A percentile compares a stretch with the other conserved stretches of the same genome.
Conservation (phyloP, 2,797 vertebrate species). For the Gymnocypris eckloni region DNA sequence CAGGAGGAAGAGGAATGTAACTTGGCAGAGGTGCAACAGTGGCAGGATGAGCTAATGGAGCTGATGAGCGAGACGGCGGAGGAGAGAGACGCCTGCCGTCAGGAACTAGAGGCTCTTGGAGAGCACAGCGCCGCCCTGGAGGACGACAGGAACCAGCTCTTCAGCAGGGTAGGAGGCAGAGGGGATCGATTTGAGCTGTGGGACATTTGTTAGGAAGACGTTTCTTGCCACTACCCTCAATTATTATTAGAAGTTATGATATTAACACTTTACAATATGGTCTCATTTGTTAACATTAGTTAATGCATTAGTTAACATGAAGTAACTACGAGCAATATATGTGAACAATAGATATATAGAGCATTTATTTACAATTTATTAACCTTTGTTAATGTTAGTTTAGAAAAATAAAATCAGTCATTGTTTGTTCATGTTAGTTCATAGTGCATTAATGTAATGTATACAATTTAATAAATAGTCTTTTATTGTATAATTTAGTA, state of each 20-base stretch:
- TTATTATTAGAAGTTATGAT: background rate
- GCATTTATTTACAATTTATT: background rate
- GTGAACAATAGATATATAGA: no score
- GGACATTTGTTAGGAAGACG: background rate
- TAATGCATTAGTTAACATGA: background rate
- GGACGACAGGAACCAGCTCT: conserved; percentile 37
- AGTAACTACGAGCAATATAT: background rate
- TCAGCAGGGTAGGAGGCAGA: conserved; percentile 48
- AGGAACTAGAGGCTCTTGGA: conserved; percentile 49
- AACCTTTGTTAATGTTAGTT: background rate
- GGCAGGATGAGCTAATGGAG: conserved; percentile 52
- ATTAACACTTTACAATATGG: background rate
- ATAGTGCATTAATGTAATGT: background rate
- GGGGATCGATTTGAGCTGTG: background rate
- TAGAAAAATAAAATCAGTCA: background rate
- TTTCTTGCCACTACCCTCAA: background rate
- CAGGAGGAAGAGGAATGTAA: conserved; percentile 43
- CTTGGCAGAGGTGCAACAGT: conserved; percentile 39
- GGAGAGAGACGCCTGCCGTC: conserved; percentile 47
- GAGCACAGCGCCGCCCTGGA: conserved; percentile 44
- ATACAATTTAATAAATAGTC: background rate
- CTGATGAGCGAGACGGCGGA: conserved; percentile 45
- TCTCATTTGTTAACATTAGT: background rate
- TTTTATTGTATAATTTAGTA: background rate
- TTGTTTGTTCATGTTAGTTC: background rate